Conservation (phyloP, 2,113 vertebrate genomes). For the Bos javanicus region DNA sequence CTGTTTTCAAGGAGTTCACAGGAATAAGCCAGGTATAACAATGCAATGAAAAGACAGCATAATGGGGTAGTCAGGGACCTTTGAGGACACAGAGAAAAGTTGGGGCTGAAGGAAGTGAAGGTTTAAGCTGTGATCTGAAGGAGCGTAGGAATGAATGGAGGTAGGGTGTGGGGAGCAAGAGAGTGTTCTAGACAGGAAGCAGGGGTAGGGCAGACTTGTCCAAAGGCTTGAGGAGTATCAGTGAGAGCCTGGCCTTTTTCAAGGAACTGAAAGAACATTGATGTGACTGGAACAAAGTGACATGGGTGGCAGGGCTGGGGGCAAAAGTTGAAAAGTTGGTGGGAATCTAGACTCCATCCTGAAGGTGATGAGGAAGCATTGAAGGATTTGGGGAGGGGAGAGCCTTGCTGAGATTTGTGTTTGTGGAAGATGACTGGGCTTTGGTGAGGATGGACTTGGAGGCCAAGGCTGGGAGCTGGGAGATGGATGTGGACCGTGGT, state of each 20-base stretch:
- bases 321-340: neutral
- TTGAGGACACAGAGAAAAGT: neutral
- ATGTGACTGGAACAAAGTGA: neutral
- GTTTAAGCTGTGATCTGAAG: neutral
- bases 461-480: neutral
- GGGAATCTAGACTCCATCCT: neutral
- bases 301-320: neutral
- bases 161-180: neutral
- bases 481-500: neutral
- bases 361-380: fast-evolving
- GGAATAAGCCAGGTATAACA: neutral
- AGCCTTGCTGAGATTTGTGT: neutral
- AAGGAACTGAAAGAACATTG: neutral
- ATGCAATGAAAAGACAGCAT: neutral
- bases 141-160: neutral
- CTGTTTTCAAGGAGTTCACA: neutral
- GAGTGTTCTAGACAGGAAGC: neutral
- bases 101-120: neutral
- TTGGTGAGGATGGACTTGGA: neutral
- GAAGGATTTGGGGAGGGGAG: neutral
- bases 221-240: neutral
- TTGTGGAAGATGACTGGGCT: neutral
- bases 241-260: neutral
- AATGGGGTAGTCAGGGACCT: neutral
- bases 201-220: neutral